phyloP scores from a whole-genome alignment of 1,140 invertebrate genomes.

The Drosophila pseudoananassae region DNA sequence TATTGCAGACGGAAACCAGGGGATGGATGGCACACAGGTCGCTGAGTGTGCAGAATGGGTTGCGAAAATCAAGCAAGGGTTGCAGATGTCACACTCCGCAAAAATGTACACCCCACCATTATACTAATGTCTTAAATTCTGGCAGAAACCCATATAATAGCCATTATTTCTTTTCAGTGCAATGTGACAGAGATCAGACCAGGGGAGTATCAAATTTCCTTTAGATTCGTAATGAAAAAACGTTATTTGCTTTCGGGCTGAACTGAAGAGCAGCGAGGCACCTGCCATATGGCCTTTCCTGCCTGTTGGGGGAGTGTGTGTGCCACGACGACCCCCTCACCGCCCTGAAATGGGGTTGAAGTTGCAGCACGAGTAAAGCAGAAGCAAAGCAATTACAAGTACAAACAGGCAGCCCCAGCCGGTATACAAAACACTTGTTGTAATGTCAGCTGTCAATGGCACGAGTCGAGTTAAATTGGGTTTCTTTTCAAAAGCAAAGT shows the following conservation, averaged over 20 bases:
- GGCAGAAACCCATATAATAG: not conserved
- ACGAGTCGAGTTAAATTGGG: slow-evolving; percentile 40
- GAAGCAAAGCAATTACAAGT: slow-evolving; percentile 47
- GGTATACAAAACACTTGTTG: slow-evolving; percentile 48
- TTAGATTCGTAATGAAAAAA: slow-evolving; percentile 46
- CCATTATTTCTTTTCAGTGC: slow-evolving; percentile 1
- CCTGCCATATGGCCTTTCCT: slow-evolving; percentile 45
- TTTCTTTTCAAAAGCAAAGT: slow-evolving; percentile 11
- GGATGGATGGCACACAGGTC: slow-evolving; percentile 41
- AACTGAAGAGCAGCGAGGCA: slow-evolving; percentile 27
- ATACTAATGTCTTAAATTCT: too few relatives aligned
- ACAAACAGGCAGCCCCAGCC: slow-evolving; percentile 24
- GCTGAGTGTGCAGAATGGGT: slow-evolving; percentile 37
- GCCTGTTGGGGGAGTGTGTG: slow-evolving; percentile 22
- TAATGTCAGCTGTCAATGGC: slow-evolving; percentile 52
- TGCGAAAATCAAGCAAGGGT: slow-evolving; percentile 32
- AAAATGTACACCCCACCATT: too few relatives aligned
- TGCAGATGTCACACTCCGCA: slow-evolving; percentile 24
- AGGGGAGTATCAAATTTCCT: slow-evolving; percentile 45
- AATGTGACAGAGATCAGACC: slow-evolving; percentile 8
- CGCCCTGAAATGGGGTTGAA: slow-evolving; percentile 13
- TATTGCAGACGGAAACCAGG: slow-evolving; percentile 21
- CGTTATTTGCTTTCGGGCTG: slow-evolving; percentile 32
- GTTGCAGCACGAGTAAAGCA: not conserved
- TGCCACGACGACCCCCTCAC: slow-evolving; percentile 11